Conservation (phyloP, 2,113 vertebrate species). For the Ciconia stormi region DNA sequence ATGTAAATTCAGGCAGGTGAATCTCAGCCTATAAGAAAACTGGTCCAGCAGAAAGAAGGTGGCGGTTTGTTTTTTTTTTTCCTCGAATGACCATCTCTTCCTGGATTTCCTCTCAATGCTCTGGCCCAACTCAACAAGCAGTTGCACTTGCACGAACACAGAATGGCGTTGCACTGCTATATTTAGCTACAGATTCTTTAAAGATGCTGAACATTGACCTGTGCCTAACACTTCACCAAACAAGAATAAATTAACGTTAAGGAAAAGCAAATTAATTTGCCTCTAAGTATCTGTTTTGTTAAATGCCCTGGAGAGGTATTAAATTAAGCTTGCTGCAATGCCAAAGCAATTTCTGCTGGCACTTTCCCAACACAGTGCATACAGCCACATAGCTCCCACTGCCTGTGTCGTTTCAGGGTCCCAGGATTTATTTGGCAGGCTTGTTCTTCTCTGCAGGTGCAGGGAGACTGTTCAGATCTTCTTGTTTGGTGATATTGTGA, state of each 20-base stretch:
- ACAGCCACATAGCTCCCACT: background rate
- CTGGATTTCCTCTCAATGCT: background rate
- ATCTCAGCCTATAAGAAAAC: background rate
- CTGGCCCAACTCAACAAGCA: background rate
- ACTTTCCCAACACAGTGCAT: background rate
- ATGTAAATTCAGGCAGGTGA: background rate
- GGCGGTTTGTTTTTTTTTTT: background rate
- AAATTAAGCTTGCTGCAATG: background rate
- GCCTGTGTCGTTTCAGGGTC: slow-evolving; percentile 6
- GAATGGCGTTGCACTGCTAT: background rate
- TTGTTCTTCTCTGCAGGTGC: slow-evolving; percentile 14
- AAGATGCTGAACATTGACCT: background rate
- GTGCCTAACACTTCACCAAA: background rate
- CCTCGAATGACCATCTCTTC: background rate
- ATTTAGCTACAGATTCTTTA: background rate
- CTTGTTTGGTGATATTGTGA: slow-evolving; percentile 63
- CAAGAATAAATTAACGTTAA: background rate
- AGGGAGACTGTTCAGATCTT: slow-evolving; percentile 64
- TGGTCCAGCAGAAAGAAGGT: background rate
- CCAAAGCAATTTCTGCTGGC: background rate
- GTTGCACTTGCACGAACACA: background rate
- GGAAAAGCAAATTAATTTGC: slow-evolving; percentile 2
- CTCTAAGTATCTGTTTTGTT: background rate
- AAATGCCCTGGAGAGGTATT: background rate
- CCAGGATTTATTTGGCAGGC: slow-evolving; percentile 3